Conservation (phyloP, 2,113 vertebrate genomes). For the Salvator merianae region DNA sequence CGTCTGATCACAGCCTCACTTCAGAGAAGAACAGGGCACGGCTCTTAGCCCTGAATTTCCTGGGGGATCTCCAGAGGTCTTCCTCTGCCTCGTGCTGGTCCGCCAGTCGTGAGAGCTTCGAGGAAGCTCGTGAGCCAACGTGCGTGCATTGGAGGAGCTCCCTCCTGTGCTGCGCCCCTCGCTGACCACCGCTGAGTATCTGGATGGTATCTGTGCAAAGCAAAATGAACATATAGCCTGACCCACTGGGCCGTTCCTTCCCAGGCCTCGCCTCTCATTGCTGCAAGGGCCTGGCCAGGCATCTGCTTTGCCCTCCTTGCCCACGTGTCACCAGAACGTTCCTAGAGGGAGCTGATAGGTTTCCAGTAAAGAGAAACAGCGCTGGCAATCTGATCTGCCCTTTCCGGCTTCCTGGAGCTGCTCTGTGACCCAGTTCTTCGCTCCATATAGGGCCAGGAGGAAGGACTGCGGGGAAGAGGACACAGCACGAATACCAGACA, state of each 20-base stretch:
- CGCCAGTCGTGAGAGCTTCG: too few species aligned
- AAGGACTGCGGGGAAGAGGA: conserved; percentile 54
- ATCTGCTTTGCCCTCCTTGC: neutral
- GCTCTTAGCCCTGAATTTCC: neutral
- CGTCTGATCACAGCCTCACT: too few species aligned
- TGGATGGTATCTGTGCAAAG: neutral
- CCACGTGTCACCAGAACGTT: neutral
- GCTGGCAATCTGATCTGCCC: conserved; percentile 35
- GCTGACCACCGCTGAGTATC: too few species aligned
- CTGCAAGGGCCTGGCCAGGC: too few species aligned
- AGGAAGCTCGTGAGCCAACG: too few species aligned
- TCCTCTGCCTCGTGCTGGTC: too few species aligned
- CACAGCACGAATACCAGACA: conserved; percentile 71
- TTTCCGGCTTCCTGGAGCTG: conserved; percentile 30
- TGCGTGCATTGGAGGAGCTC: too few species aligned
- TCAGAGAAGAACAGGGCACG: too few species aligned
- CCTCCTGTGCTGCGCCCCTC: too few species aligned
- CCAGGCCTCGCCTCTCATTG: neutral
- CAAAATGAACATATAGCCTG: neutral
- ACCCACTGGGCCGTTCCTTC: neutral
- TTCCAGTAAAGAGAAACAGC: conserved; percentile 33
- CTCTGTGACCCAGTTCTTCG: conserved; percentile 52
- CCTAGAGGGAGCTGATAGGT: conserved; percentile 10
- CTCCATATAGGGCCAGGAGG: conserved; percentile 75
- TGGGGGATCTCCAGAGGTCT: neutral